Conservation (phyloP, 2,888 invertebrate species). For the Chrysopilus asiliformis region DNA sequence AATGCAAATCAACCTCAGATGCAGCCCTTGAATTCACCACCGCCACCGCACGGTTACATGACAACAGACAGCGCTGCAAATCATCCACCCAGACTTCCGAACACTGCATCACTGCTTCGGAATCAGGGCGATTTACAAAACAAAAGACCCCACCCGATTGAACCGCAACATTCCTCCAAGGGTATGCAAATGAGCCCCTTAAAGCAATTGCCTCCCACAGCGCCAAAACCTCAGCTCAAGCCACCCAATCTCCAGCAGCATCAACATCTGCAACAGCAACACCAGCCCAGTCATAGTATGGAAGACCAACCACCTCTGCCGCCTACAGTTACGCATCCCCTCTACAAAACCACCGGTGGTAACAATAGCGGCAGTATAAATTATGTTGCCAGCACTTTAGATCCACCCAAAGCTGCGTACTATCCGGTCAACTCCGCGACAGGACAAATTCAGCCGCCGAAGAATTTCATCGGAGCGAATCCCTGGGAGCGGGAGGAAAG, state of each 20-base stretch:
- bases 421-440: slow-evolving; percentile 38
- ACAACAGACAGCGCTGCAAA: neutral
- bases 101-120: slow-evolving; percentile 20
- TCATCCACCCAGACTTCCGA: slow-evolving; percentile 15
- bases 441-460: slow-evolving; percentile 15
- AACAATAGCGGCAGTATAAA: slow-evolving; percentile 26
- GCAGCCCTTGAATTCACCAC: neutral
- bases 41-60: neutral
- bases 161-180: slow-evolving; percentile 12
- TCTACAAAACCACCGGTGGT: slow-evolving; percentile 37
- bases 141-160: slow-evolving; percentile 41
- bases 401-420: slow-evolving; percentile 61
- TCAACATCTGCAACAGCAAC: slow-evolving; percentile 14
- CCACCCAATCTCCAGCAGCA: slow-evolving; percentile 15
- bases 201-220: slow-evolving; percentile 41
- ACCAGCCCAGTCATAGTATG: slow-evolving; percentile 3
- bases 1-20: neutral
- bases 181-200: slow-evolving; percentile 32
- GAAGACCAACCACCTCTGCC: slow-evolving; percentile 46
- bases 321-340: slow-evolving; percentile 56
- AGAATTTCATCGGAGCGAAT: slow-evolving; percentile 42
- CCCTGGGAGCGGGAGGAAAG: slow-evolving; percentile 91
- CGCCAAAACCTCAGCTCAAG: slow-evolving; percentile 41
- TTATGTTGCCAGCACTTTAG: slow-evolving; percentile 59
- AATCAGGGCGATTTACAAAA: slow-evolving; percentile 60